phyloP scores from a whole-genome alignment of 2,888 invertebrate species.

The Gymnoscelis rufifasciata region DNA sequence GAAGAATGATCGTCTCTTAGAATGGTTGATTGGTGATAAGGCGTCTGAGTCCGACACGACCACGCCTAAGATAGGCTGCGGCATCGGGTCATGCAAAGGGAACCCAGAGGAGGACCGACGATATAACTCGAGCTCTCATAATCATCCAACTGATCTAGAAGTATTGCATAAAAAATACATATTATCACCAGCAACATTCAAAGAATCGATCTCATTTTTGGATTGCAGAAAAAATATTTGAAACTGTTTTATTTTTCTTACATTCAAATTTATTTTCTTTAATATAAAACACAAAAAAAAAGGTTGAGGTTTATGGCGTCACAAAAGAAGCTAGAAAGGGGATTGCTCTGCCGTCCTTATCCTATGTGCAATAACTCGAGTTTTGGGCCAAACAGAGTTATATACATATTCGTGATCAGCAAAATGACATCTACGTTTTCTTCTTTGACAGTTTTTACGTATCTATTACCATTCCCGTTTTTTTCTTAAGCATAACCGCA shows the following conservation, averaged over 20 bases:
- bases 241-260: not conserved
- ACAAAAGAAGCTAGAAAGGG: slow-evolving; percentile 2
- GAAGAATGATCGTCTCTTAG: slow-evolving; percentile 16
- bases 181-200: not conserved
- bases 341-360: too few relatives aligned
- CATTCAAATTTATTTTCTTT: not conserved
- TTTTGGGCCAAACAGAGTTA: too few relatives aligned
- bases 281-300: slow-evolving; percentile 14
- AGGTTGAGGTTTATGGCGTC: slow-evolving; percentile 3
- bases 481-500: too few relatives aligned
- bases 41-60: slow-evolving; percentile 27
- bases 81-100: slow-evolving; percentile 24
- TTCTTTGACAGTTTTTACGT: too few relatives aligned
- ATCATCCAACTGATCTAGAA: slow-evolving; percentile 18
- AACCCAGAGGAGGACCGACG: slow-evolving; percentile 25
- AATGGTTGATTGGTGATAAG: slow-evolving; percentile 1
- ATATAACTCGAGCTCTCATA: not conserved
- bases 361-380: too few relatives aligned
- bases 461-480: too few relatives aligned
- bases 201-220: not conserved
- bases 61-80: slow-evolving; percentile 12
- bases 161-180: not conserved
- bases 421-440: too few relatives aligned
- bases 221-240: not conserved
- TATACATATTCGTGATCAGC: too few relatives aligned